Conservation (phyloP, 2,797 vertebrate species). For the Paedocypris micromegethes region DNA sequence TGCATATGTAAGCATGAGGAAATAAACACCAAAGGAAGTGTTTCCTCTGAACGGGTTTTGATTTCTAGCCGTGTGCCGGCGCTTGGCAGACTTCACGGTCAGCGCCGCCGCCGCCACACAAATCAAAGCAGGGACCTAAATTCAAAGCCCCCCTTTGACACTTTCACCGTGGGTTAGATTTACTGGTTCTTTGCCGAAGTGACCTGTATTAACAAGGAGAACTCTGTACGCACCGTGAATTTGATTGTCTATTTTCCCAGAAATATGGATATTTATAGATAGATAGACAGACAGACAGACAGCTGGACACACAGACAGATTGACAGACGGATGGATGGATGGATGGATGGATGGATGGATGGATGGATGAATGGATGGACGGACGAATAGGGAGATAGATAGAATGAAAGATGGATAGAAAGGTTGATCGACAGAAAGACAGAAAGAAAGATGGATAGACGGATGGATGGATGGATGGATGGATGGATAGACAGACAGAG, state of each 20-base stretch:
- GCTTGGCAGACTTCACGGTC: background rate
- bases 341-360: too few species aligned
- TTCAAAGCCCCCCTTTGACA: background rate
- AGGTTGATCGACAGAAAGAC: too few species aligned
- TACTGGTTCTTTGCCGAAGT: background rate
- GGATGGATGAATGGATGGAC: too few species aligned
- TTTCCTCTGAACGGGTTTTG: background rate
- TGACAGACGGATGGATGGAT: too few species aligned
- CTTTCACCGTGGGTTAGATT: background rate
- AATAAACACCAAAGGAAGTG: background rate
- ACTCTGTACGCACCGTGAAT: background rate
- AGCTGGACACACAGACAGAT: too few species aligned
- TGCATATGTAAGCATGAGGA: background rate
- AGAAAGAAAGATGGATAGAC: too few species aligned
- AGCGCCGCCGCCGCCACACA: background rate
- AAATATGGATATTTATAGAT: background rate
- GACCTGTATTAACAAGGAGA: background rate
- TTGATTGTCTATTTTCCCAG: background rate
- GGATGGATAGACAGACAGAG: too few species aligned
- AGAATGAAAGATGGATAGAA: too few species aligned
- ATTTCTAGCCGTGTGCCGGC: background rate
- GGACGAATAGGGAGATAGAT: too few species aligned
- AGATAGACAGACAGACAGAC: too few species aligned
- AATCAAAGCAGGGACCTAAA: background rate
- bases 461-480: too few species aligned